phyloP scores from a whole-genome alignment of 1,140 invertebrate species.

The Anthonomus grandis region DNA sequence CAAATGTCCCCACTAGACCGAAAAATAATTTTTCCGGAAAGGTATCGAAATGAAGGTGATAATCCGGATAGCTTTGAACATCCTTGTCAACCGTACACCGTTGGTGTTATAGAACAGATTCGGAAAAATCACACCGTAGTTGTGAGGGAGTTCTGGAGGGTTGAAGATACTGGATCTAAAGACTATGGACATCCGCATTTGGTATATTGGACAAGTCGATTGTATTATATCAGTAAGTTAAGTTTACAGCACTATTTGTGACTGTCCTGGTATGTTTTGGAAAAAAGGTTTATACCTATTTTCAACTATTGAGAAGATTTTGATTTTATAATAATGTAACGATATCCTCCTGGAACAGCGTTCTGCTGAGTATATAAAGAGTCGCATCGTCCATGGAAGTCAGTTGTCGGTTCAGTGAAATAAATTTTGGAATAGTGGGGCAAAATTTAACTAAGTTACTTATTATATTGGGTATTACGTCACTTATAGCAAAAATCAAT shows the following conservation, averaged over 20 bases:
- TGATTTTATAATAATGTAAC: not conserved
- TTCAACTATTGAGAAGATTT: not conserved
- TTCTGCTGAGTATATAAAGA: too few relatives aligned
- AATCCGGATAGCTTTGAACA: constrained; percentile 55
- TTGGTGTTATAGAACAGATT: constrained; percentile 38
- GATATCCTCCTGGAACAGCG: too few relatives aligned
- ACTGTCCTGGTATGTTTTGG: constrained; percentile 4
- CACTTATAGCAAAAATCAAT: too few relatives aligned
- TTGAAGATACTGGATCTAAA: constrained; percentile 62
- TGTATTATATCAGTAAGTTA: constrained; percentile 27
- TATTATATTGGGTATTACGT: too few relatives aligned
- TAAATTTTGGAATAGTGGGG: not conserved
- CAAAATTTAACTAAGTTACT: not conserved
- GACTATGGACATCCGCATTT: constrained; percentile 69
- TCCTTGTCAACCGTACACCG: constrained; percentile 72
- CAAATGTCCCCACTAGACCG: constrained; percentile 4
- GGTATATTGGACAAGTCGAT: constrained; percentile 74
- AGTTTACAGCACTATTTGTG: not conserved
- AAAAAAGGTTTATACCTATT: not conserved
- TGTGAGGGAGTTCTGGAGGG: constrained; percentile 71
- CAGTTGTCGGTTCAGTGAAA: too few relatives aligned
- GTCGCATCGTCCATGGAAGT: too few relatives aligned
- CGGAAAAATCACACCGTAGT: constrained; percentile 53
- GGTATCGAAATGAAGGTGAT: constrained; percentile 73
- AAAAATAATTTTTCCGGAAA: constrained; percentile 74